Conservation (phyloP, 2,113 vertebrate genomes). For the Maccullochella peelii region DNA sequence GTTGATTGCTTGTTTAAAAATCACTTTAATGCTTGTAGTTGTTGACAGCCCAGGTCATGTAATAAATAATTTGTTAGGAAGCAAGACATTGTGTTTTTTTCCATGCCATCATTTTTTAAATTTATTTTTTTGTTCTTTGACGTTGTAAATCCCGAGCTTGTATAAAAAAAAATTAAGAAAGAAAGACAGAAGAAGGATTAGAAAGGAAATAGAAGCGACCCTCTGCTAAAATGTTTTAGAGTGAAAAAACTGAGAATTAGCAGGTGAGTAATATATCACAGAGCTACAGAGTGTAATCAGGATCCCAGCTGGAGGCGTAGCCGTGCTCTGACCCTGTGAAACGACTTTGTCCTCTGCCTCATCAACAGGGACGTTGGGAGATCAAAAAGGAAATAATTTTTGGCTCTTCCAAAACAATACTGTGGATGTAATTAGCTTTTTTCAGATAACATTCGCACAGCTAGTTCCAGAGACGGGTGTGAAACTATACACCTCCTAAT, state of each 20-base stretch:
- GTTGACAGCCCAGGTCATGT: constrained; percentile 38
- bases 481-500: constrained; percentile 52
- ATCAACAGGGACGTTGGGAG: constrained; percentile 49
- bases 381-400: constrained; percentile 60
- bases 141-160: neutral
- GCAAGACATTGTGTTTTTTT: neutral
- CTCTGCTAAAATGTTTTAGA: constrained; percentile 25
- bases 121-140: constrained; percentile 24
- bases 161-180: neutral
- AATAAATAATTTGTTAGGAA: constrained; percentile 33
- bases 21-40: constrained; percentile 35
- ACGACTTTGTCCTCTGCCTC: constrained; percentile 63
- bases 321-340: constrained; percentile 55
- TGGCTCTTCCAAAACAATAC: constrained; percentile 34
- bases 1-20: constrained; percentile 61
- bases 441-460: constrained; percentile 44
- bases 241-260: constrained; percentile 49
- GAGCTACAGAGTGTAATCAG: constrained; percentile 63
- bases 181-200: neutral
- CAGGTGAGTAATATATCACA: constrained; percentile 57
- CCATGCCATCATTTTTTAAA: neutral
- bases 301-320: constrained; percentile 67
- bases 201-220: neutral
- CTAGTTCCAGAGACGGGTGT: constrained; percentile 26
- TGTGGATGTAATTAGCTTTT: constrained; percentile 53